Evolutionary conservation across 1,140 invertebrate genomes (phyloP).

Genomic region (Manduca sexta): DNA sequence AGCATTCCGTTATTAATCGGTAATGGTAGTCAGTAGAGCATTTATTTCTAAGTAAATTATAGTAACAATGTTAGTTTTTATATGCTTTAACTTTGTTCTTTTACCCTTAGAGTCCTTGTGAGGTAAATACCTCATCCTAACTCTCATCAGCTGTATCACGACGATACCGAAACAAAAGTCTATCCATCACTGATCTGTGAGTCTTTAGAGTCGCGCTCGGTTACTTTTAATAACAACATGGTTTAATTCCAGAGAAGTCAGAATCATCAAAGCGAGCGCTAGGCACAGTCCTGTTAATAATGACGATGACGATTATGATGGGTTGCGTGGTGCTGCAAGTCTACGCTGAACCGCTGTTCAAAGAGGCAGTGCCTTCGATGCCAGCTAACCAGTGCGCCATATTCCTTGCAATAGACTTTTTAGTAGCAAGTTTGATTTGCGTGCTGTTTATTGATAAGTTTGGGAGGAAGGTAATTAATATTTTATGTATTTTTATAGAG

Average conservation of each 20-base stretch:
- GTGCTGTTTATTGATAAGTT: constrained; percentile 38
- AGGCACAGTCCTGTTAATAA: constrained; percentile 29
- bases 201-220: no score
- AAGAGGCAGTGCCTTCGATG: constrained; percentile 50
- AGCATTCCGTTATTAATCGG: no score
- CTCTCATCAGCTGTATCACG: no score
- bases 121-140: no score
- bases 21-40: no score
- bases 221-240: neutral
- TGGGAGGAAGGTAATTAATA: constrained; percentile 44
- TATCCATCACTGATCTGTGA: no score
- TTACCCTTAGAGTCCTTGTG: no score
- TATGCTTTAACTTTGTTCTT: no score
- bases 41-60: no score
- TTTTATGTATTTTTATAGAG: no score
- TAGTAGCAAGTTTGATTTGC: constrained; percentile 34
- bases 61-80: no score
- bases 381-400: constrained; percentile 46
- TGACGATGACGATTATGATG: constrained; percentile 44
- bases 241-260: constrained; percentile 38
- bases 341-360: constrained; percentile 54
- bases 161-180: no score
- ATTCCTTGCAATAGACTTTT: constrained; percentile 40
- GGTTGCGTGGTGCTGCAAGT: constrained; percentile 54
- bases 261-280: constrained; percentile 49